phyloP scores from a whole-genome alignment of 2,888 invertebrate species.

The Drosophila greeni region DNA sequence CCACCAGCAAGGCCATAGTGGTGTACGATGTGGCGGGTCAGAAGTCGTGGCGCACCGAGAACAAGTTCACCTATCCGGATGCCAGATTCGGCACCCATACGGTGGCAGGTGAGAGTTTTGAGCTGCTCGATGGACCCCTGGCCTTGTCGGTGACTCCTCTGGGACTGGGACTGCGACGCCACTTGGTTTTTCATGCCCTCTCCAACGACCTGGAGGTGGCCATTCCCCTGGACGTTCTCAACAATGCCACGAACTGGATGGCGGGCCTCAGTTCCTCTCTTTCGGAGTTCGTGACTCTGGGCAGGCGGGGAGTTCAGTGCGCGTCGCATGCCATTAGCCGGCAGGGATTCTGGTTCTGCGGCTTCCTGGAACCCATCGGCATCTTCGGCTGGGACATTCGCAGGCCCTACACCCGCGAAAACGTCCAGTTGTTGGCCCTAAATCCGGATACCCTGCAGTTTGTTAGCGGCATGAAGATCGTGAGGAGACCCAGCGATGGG shows the following conservation, averaged over 20 bases:
- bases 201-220: slow-evolving; percentile 82
- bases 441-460: slow-evolving; percentile 84
- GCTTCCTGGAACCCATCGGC: slow-evolving; percentile 83
- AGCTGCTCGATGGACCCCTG: slow-evolving; percentile 83
- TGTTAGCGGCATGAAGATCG: slow-evolving; percentile 85
- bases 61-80: slow-evolving; percentile 81
- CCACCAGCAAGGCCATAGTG: slow-evolving; percentile 81
- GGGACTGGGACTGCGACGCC: slow-evolving; percentile 69
- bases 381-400: slow-evolving; percentile 86
- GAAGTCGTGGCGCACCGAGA: slow-evolving; percentile 81
- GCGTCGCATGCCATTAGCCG: slow-evolving; percentile 83
- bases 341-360: slow-evolving; percentile 79
- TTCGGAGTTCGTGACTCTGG: slow-evolving; percentile 80
- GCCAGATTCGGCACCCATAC: slow-evolving; percentile 81
- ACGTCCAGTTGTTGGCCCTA: slow-evolving; percentile 81
- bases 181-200: slow-evolving; percentile 82
- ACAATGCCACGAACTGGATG: slow-evolving; percentile 80
- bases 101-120: slow-evolving; percentile 81
- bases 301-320: slow-evolving; percentile 83
- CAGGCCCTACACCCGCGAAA: slow-evolving; percentile 81
- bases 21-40: slow-evolving; percentile 81
- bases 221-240: slow-evolving; percentile 81
- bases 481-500: slow-evolving; percentile 80
- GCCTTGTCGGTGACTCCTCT: slow-evolving; percentile 81
- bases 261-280: slow-evolving; percentile 78